These are phyloP conservation scores for Haliaeetus leucogaster DNA, from an alignment of 2,113 vertebrate species.

Conservation along the genomic window DNA sequence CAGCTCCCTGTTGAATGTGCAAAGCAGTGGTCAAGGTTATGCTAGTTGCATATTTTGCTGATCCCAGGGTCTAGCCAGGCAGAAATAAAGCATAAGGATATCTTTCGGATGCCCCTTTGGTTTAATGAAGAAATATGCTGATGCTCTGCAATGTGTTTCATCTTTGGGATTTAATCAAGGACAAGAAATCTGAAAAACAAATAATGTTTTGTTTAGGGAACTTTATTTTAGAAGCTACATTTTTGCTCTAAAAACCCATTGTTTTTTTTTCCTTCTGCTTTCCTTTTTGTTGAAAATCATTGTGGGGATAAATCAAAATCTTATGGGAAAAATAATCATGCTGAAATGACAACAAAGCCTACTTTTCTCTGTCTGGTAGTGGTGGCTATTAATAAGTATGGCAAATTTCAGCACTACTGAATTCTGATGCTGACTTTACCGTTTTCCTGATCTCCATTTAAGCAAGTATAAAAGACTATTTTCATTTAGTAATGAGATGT, in stretches of 20 bases:
- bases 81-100: background rate
- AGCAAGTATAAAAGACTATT: background rate
- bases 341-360: background rate
- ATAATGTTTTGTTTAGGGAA: background rate
- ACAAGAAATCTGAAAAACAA: background rate
- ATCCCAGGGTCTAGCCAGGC: background rate
- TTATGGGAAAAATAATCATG: background rate
- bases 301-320: background rate
- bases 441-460: background rate
- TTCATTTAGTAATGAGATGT: slow-evolving; percentile 11
- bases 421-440: background rate
- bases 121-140: slow-evolving; percentile 33
- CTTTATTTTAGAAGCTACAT: background rate
- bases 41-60: background rate
- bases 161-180: slow-evolving; percentile 42
- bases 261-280: background rate
- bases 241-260: background rate
- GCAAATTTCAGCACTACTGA: background rate
- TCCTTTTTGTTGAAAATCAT: background rate
- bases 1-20: background rate
- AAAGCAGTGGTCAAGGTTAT: slow-evolving; percentile 1
- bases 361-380: background rate
- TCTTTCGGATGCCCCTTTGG: background rate
- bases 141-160: background rate
- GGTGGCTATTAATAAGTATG: background rate